Percentiles rank a stretch among this genome's conserved stretches.
Evolutionary conservation across 2,888 invertebrate genomes (phyloP).

Genomic region (Antitype chi): DNA sequence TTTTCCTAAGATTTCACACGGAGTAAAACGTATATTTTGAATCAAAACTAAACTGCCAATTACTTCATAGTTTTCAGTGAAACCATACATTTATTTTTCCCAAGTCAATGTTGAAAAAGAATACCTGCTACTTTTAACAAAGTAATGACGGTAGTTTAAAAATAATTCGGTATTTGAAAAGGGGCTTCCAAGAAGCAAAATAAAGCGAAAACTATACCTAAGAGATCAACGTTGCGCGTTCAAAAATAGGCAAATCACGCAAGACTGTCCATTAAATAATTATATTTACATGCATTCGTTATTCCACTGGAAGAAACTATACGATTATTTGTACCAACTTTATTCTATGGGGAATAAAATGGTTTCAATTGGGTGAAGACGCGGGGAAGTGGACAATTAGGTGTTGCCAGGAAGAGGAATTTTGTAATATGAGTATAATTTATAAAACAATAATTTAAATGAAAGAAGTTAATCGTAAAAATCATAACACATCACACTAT

Average conservation of each 20-base stretch:
- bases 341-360: constrained; percentile 40
- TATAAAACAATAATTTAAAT: constrained; percentile 8
- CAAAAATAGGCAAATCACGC: constrained; percentile 81
- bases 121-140: neutral
- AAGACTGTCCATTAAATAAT: constrained; percentile 61
- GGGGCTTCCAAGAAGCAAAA: constrained; percentile 61
- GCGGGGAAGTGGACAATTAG: neutral
- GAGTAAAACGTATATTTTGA: constrained; percentile 4
- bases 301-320: constrained; percentile 54
- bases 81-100: constrained; percentile 7
- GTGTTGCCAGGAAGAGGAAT: constrained; percentile 6
- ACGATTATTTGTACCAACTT: constrained; percentile 64
- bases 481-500: constrained; percentile 5
- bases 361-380: neutral
- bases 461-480: constrained; percentile 9
- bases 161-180: constrained; percentile 31
- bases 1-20: constrained; percentile 5
- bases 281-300: constrained; percentile 64
- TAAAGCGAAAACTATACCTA: constrained; percentile 67
- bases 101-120: constrained; percentile 3
- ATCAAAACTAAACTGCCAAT: constrained; percentile 24
- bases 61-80: neutral
- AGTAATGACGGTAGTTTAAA: constrained; percentile 2
- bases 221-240: constrained; percentile 75
- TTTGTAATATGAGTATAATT: constrained; percentile 4